Base-by-base conservation (phyloP, 1,140 invertebrate species). In the Drosophila ironensis region DNA sequence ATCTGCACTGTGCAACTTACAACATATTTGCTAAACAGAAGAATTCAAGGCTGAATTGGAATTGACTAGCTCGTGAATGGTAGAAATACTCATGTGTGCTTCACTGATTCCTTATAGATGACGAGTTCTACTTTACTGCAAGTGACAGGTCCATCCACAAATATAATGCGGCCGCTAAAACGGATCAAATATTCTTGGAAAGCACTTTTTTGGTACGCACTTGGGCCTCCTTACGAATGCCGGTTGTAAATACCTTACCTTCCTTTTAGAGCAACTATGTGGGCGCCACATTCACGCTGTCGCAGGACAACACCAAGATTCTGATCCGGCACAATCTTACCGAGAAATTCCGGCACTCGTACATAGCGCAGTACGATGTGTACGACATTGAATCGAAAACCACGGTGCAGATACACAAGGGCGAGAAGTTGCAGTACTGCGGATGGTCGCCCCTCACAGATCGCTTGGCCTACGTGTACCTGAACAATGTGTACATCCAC, bases 361-460 rank as follows among this genome's bases (percentile, higher is more conserved):
- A 82, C 9, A 73, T 89, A 8, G 89, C 89, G 1, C 86, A 88
- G 47, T 90, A 88, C 47, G 80, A 90, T 45, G 57, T 90, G 2
- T 86, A 89, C 14, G 86, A 91, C 24, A 87, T 90, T 9, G 88
- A 86, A 37, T 75, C 73, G 42, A 75, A 64, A 27, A 69, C 80
- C 0, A 52, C 72, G 22, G 69, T 91, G 11, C 69, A 88, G 8
- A 87, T 88, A 1, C 92, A 92, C 45, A 89, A 91, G 37, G 91
- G 93, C 2, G 90, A 90, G 17, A 91, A 91, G 30, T 72, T 94
- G 11, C 93, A 95, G 70, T 92, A 94, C 63, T 94, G 93, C 24
- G 90, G 91, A 0, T 97, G 96, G 95, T 93, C 93, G 0, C 95
- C 95, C 0, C 84, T 90, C 0, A 94, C 93, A 5, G 95, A 95